These are phyloP conservation scores for Nanorana parkeri DNA, from an alignment of 2,113 vertebrate species.

Conservation along the genomic window DNA sequence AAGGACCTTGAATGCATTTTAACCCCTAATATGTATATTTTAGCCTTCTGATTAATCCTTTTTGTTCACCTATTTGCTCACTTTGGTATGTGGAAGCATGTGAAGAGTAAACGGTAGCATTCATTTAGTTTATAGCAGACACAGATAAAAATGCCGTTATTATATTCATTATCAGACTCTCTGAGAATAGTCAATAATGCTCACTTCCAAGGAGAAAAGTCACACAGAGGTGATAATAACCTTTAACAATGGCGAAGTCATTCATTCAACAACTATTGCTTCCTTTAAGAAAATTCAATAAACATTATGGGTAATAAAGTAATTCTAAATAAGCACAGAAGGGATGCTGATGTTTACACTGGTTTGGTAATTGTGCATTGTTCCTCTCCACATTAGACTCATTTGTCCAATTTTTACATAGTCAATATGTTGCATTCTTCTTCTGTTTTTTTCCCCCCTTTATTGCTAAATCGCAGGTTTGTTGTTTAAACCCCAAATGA, in stretches of 20 bases:
- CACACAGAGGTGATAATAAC: slow-evolving; percentile 58
- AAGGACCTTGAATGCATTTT: no score
- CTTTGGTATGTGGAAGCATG: slow-evolving; percentile 48
- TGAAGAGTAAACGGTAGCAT: slow-evolving; percentile 52
- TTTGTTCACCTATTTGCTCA: slow-evolving; percentile 26
- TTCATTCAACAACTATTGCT: slow-evolving; percentile 57
- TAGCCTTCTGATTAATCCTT: slow-evolving; percentile 16
- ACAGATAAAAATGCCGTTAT: slow-evolving; percentile 56
- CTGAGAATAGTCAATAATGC: slow-evolving; percentile 56
- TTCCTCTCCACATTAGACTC: slow-evolving; percentile 45
- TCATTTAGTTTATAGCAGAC: slow-evolving; percentile 42
- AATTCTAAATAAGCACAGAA: slow-evolving; percentile 49
- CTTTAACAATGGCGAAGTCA: slow-evolving; percentile 55
- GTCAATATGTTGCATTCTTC: slow-evolving; percentile 34
- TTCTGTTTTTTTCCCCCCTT: background rate
- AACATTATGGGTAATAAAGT: slow-evolving; percentile 57
- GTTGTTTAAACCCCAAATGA: slow-evolving; percentile 11
- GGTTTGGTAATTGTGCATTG: slow-evolving; percentile 49
- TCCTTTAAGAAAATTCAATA: slow-evolving; percentile 58
- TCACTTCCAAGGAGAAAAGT: slow-evolving; percentile 52
- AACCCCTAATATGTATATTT: background rate
- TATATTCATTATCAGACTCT: slow-evolving; percentile 58
- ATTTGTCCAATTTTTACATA: slow-evolving; percentile 52
- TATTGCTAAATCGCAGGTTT: background rate
- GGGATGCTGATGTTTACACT: slow-evolving; percentile 56